Evolutionary conservation across 2,888 invertebrate species (phyloP).

Genomic region (Diploptera punctata): DNA sequence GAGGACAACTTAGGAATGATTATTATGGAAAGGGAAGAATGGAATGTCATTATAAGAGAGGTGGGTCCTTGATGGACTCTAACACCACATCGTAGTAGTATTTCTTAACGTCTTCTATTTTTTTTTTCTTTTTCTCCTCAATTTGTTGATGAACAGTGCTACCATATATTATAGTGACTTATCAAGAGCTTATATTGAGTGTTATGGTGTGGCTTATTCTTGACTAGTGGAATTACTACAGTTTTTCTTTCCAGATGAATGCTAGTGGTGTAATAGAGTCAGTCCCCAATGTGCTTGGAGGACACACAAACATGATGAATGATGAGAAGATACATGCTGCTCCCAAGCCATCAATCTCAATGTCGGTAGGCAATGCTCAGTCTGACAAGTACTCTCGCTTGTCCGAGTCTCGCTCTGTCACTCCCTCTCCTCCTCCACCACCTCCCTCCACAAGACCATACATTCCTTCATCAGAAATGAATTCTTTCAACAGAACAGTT

Average conservation of each 20-base stretch:
- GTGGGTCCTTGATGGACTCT: no score
- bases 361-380: slow-evolving; percentile 2
- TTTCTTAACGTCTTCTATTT: no score
- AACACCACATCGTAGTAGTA: no score
- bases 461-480: slow-evolving; percentile 43
- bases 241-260: slow-evolving; percentile 56
- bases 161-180: no score
- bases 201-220: no score
- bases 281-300: not conserved
- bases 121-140: no score
- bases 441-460: slow-evolving; percentile 14
- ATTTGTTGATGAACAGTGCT: no score
- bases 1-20: no score
- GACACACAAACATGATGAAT: not conserved
- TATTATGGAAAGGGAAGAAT: no score
- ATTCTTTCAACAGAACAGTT: slow-evolving; percentile 36
- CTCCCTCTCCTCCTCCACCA: slow-evolving; percentile 69
- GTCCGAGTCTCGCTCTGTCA: slow-evolving; percentile 78
- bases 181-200: no score
- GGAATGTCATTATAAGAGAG: no score
- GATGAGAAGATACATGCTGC: not conserved
- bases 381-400: slow-evolving; percentile 67
- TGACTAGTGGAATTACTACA: no score
- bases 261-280: slow-evolving; percentile 55
- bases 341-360: not conserved